Conservation (phyloP, 2,113 vertebrate genomes). For the Ranitomeya imitator region DNA sequence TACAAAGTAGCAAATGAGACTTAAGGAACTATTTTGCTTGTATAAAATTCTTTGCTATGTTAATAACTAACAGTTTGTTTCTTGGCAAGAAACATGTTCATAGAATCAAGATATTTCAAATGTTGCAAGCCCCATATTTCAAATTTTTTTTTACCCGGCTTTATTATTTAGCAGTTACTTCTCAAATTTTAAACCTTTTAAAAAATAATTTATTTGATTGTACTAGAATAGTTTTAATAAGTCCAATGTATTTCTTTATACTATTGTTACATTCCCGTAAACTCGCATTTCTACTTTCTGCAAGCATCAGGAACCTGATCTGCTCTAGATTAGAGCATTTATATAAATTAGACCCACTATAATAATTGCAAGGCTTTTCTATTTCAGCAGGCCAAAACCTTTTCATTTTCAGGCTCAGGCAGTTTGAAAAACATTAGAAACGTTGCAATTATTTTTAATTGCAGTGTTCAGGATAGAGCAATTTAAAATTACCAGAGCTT, state of each 20-base stretch:
- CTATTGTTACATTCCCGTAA: slow-evolving; percentile 41
- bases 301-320: slow-evolving; percentile 26
- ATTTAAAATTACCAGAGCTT: slow-evolving; percentile 65
- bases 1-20: too few relatives aligned
- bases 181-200: slow-evolving; percentile 1
- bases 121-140: not conserved
- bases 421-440: slow-evolving; percentile 62
- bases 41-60: not conserved
- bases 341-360: slow-evolving; percentile 54
- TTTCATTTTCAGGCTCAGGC: slow-evolving; percentile 55
- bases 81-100: not conserved
- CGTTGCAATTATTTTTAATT: slow-evolving; percentile 69
- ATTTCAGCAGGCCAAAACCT: slow-evolving; percentile 54
- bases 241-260: slow-evolving; percentile 22
- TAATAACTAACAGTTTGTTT: not conserved
- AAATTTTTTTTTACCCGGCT: not conserved
- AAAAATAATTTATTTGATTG: slow-evolving; percentile 16
- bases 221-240: slow-evolving; percentile 33
- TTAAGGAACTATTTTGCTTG: too few relatives aligned
- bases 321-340: slow-evolving; percentile 52
- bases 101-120: not conserved
- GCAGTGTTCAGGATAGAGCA: slow-evolving; percentile 63
- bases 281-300: slow-evolving; percentile 31
- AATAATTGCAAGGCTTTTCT: slow-evolving; percentile 51
- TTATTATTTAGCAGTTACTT: slow-evolving; percentile 21